phyloP scores from a whole-genome alignment of 2,113 vertebrate species.

The Chrysemys picta region DNA sequence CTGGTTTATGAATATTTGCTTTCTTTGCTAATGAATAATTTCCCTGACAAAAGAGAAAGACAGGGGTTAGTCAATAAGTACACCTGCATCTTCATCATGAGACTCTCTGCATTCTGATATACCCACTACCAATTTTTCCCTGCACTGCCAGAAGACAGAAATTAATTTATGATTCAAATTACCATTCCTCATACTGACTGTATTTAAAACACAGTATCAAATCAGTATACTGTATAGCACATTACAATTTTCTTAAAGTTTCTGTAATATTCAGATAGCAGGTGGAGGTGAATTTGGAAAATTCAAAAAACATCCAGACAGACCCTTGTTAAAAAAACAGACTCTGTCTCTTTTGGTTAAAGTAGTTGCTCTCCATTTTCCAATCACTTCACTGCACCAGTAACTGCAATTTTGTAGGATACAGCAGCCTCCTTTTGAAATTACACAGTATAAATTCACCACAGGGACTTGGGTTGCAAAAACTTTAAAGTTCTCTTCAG shows the following conservation, averaged over 20 bases:
- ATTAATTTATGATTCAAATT: constrained; percentile 64
- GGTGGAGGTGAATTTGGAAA: constrained; percentile 46
- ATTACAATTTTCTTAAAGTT: constrained; percentile 42
- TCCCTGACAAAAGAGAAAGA: constrained; percentile 8
- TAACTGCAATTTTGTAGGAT: constrained; percentile 22
- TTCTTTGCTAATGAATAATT: constrained; percentile 22
- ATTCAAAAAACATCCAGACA: constrained; percentile 1
- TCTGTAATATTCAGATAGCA: constrained; percentile 38
- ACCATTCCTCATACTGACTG: constrained; percentile 10
- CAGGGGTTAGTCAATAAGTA: neutral
- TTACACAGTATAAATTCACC: constrained; percentile 27
- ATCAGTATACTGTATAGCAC: neutral
- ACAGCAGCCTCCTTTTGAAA: constrained; percentile 27
- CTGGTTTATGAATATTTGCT: constrained; percentile 13
- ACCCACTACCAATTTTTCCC: neutral
- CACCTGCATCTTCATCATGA: neutral
- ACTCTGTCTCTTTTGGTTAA: constrained; percentile 5
- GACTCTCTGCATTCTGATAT: constrained; percentile 14
- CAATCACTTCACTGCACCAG: constrained; percentile 4
- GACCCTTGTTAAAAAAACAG: constrained; percentile 12
- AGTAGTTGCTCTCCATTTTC: constrained; percentile 14
- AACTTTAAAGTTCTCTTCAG: neutral
- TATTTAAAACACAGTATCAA: constrained; percentile 47
- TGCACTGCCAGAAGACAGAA: constrained; percentile 31
- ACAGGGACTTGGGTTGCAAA: neutral